Percentiles rank a stretch among this genome's conserved stretches.
phyloP scores from a whole-genome alignment of 2,888 invertebrate species.

The Agriotes lineatus region DNA sequence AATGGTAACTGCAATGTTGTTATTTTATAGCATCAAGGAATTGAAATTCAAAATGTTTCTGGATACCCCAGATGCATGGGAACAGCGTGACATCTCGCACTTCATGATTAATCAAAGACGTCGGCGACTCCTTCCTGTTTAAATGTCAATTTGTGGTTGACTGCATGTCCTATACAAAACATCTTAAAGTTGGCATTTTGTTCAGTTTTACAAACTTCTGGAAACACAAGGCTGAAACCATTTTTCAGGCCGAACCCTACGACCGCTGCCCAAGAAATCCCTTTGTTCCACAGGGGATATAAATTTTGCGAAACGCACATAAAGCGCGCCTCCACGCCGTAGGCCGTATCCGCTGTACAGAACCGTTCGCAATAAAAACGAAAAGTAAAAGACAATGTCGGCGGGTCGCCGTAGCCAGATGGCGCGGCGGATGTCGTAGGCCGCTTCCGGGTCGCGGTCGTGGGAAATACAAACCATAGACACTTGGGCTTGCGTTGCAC shows the following conservation, averaged over 20 bases:
- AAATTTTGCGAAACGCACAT: constrained; percentile 8
- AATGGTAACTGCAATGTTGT: too few species aligned
- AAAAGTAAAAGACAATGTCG: constrained; percentile 34
- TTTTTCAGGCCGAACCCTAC: too few species aligned
- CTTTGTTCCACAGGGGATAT: constrained; percentile 1
- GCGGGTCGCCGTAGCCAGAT: constrained; percentile 44
- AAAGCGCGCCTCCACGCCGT: background rate
- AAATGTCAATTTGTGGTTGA: too few species aligned
- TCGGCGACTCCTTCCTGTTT: too few species aligned
- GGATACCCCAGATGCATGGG: too few species aligned
- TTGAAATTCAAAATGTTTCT: background rate
- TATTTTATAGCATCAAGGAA: background rate
- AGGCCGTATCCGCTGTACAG: constrained; percentile 8
- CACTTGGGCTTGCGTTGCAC: constrained; percentile 12
- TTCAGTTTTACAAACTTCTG: too few species aligned
- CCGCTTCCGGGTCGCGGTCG: constrained; percentile 52
- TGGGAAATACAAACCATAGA: constrained; percentile 41
- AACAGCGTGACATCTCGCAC: too few species aligned
- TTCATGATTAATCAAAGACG: too few species aligned
- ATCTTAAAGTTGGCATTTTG: too few species aligned
- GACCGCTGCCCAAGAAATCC: background rate
- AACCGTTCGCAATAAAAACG: constrained; percentile 28
- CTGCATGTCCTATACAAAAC: too few species aligned
- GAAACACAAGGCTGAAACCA: too few species aligned
- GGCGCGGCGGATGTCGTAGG: constrained; percentile 54